phyloP scores from a whole-genome alignment of 2,888 invertebrate genomes.

The Trisateles emortualis region DNA sequence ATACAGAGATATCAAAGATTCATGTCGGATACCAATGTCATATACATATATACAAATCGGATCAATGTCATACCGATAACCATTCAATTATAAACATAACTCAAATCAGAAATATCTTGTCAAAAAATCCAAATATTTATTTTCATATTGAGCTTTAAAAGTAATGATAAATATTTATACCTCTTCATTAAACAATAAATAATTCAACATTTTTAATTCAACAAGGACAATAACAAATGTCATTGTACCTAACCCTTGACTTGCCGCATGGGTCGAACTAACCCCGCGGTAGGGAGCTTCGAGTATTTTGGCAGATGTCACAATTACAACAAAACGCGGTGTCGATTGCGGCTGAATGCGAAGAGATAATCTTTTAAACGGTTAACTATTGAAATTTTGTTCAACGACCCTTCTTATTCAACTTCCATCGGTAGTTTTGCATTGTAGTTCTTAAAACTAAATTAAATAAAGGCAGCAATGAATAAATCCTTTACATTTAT shows the following conservation, averaged over 20 bases:
- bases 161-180: too few species aligned
- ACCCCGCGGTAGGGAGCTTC: slow-evolving; percentile 20
- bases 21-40: not conserved
- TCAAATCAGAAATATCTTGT: too few species aligned
- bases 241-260: slow-evolving; percentile 53
- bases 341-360: slow-evolving; percentile 79
- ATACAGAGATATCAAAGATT: too few species aligned
- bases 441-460: slow-evolving; percentile 6
- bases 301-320: slow-evolving; percentile 79
- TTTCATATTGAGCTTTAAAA: too few species aligned
- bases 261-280: slow-evolving; percentile 31
- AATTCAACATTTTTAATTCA: slow-evolving; percentile 44
- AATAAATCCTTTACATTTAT: slow-evolving; percentile 30
- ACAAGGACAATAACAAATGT: slow-evolving; percentile 42
- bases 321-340: slow-evolving; percentile 77
- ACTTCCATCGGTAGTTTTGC: slow-evolving; percentile 30
- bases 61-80: not conserved
- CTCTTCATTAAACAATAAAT: slow-evolving; percentile 30
- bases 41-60: too few species aligned
- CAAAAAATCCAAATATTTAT: too few species aligned
- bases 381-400: slow-evolving; percentile 56
- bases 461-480: slow-evolving; percentile 29
- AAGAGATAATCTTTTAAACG: slow-evolving; percentile 76
- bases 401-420: slow-evolving; percentile 49
- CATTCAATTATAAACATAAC: not conserved